Base-by-base conservation (phyloP, 37 sponge, comb jelly and placozoan genomes). In the Trichoplax adhaerens region DNA sequence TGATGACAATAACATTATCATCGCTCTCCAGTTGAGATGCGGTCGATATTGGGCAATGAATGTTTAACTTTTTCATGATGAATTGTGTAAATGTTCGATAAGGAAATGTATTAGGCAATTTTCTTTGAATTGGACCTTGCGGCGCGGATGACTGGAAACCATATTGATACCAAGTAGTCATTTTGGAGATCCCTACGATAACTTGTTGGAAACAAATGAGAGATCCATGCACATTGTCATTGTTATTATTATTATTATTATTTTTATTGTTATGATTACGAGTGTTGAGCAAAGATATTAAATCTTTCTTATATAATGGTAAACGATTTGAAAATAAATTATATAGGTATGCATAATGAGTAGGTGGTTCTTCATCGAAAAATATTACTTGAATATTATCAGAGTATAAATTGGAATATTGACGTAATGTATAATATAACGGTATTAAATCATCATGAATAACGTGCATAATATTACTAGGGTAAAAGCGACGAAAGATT, bases 91-190 rank as follows among this genome's bases (percentile, higher is more conserved):
- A 29, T 29, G 29, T 29, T 29, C 29, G 29, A 29, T 29, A 29
- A 29, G 29, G 29, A 29, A 29, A 29, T 29, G 29, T 29, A 29
- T 29, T 29, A 29, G 72, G 7, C 6, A 64, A 5, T 5, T 10
- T 57, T 29, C 63, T 62, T 5, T 58, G 64, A 7, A 71, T 71
- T 10, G 72, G n/a, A 60, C 72, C 72, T 56, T 71, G 72, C 46
- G 72, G 72, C 6, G 47, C 64, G 29, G 29, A 29, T 60, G 62
- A 60, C 12, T 71, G 5, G 29, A 71, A 71, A 5, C 72, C 72
- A 50, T 71, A 71, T 62, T 71, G 72, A 71, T 71, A 71, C 72
- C 72, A 71, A n/a, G 72, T 71, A 7, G 72, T 10, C 6, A 51
- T 7, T 48, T 71, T 71, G 64, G 12, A 8, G 62, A 71, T 8